Base-by-base conservation (phyloP, 2,797 vertebrate species). In the Molossus molossus region DNA sequence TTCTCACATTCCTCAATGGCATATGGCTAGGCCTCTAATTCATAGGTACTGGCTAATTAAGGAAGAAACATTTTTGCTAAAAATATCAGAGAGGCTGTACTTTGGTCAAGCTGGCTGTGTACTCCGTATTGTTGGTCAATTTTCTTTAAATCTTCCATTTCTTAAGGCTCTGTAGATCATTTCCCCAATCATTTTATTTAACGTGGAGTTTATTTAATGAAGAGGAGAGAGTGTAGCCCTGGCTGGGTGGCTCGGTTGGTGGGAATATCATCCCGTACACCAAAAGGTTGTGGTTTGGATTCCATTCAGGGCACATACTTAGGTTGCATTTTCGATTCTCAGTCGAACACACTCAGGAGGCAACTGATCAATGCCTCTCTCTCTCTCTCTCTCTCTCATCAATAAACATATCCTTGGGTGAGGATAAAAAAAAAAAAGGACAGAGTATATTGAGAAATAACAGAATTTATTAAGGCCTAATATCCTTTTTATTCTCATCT, bases 61-160 rank as follows among this genome's bases (percentile, higher is more conserved):
- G 50, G 79, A 91, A 89, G 87, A 72, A 17, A 90, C 57, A 77
- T 60, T 89, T 94, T 93, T 91, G 53, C 84, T 96, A 85, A 96
- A 96, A 95, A 95, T 93, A 88, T 27, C 62, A 64, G 64, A 48
- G 45, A 92, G 93, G 75, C 69, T 80, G 20, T 81, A 62, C 57
- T 86, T 81, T 69, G 83, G 80, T 83, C 55, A 67, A 53, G 60
- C 50, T 91, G 70, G 70, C 33, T 53, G 15, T 33, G 9, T 76
- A 50, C 62, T 90, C 55, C 27, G 27, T 53, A 70, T 21, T 45
- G 82, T 45, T 73, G 40, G 40, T 90, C 40, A 84, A 29, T 93
- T 96, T 81, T 79, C 73, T 92, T 90, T 70, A 95, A 27, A 62
- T 88, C 53, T 18, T 86, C 9, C 48, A 69, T 94, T 94, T 83